A percentile compares a stretch with the other conserved stretches of the same genome.
phyloP scores from a whole-genome alignment of 2,797 vertebrate genomes.

The Lemur catta region DNA sequence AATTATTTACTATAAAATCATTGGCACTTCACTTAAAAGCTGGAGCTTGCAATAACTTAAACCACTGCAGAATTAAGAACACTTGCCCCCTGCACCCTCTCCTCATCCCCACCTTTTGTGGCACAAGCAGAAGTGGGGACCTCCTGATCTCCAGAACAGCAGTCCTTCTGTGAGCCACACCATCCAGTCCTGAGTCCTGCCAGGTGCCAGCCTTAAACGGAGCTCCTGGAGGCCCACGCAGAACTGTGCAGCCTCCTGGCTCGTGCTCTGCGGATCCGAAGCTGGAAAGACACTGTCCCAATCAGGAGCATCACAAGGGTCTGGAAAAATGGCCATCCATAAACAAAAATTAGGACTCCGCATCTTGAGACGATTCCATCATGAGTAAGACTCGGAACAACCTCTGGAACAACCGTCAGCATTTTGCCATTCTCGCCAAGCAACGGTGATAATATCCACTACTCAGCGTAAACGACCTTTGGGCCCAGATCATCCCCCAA shows the following conservation, averaged over 20 bases:
- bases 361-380: rapidly evolving
- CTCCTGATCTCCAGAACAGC: background rate
- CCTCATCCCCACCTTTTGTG: background rate
- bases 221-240: background rate
- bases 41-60: background rate
- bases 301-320: rapidly evolving
- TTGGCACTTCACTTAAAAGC: background rate
- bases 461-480: too few species aligned
- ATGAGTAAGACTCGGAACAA: rapidly evolving
- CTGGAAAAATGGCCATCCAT: rapidly evolving
- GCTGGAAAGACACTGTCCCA: background rate
- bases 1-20: slow-evolving; percentile 23
- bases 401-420: background rate
- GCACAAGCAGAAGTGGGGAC: background rate
- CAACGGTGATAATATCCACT: too few species aligned
- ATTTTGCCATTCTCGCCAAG: background rate
- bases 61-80: background rate
- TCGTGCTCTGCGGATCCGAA: background rate
- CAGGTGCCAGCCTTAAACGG: background rate
- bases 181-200: background rate
- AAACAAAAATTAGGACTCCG: background rate
- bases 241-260: background rate
- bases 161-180: background rate
- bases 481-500: too few species aligned
- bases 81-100: too few species aligned